Evolutionary conservation across 1,140 invertebrate genomes (phyloP).

Genomic region (Subanguina moxae): DNA sequence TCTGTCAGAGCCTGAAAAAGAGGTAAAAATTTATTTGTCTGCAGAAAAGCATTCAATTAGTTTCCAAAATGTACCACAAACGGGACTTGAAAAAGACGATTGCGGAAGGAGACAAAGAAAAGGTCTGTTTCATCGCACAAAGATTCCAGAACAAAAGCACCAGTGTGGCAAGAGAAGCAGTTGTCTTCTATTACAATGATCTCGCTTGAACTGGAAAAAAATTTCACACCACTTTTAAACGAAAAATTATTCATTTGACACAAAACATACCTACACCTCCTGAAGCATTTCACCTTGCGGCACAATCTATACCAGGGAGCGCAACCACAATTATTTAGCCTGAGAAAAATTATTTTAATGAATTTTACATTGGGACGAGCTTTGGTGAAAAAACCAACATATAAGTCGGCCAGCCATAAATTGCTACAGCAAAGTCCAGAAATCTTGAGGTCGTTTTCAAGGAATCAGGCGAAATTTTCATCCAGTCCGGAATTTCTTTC

Average conservation of each 20-base stretch:
- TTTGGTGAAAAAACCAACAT: constrained; percentile 59
- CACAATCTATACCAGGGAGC: constrained; percentile 34
- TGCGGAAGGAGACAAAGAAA: constrained; percentile 79
- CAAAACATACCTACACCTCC: constrained; percentile 28
- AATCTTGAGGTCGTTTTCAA: constrained; percentile 72
- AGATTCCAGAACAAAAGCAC: constrained; percentile 74
- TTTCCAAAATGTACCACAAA: constrained; percentile 65
- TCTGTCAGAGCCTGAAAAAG: constrained; percentile 69
- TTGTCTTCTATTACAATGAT: constrained; percentile 76
- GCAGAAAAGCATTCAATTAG: too few species aligned
- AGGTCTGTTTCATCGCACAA: constrained; percentile 72
- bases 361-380: too few species aligned
- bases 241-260: neutral
- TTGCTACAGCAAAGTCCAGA: constrained; percentile 73
- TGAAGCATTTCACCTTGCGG: constrained; percentile 25
- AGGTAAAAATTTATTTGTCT: too few species aligned
- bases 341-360: neutral
- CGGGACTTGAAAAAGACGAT: constrained; percentile 78
- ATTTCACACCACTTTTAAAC: neutral
- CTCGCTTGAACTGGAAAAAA: constrained; percentile 62
- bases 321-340: constrained; percentile 48
- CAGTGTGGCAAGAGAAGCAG: constrained; percentile 80
- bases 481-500: constrained; percentile 30
- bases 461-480: constrained; percentile 65
- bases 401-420: constrained; percentile 86